These are phyloP conservation scores for Holothuria leucospilota DNA, from an alignment of 53 echinoderm and acorn worm genomes.

Conservation along the genomic window DNA sequence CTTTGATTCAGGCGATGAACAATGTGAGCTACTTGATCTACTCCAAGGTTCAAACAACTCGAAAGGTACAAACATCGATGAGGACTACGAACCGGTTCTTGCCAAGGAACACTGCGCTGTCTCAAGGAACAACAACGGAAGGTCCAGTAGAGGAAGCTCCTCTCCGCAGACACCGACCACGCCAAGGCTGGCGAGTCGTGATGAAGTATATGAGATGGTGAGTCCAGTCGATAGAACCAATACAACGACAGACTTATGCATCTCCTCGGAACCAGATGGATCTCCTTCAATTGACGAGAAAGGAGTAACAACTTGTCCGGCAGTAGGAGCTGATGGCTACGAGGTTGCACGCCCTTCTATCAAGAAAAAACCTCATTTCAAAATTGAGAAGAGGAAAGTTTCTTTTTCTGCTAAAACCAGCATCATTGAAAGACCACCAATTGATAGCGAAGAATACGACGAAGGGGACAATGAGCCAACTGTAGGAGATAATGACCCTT, in stretches of 20 bases:
- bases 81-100: neutral
- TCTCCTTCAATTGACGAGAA: no score
- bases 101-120: neutral
- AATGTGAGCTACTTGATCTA: conserved; percentile 34
- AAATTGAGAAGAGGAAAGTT: conserved; percentile 25
- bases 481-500: neutral
- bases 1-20: conserved; percentile 20
- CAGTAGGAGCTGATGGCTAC: no score
- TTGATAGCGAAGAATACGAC: conserved; percentile 14
- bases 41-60: conserved; percentile 2
- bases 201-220: conserved; percentile 25
- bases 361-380: conserved; percentile 32
- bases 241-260: no score
- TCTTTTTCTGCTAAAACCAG: conserved; percentile 36
- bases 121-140: conserved; percentile 31
- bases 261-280: no score
- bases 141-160: neutral
- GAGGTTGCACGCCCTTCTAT: neutral
- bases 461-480: neutral
- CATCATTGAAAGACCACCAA: conserved; percentile 17
- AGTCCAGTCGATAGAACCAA: conserved; percentile 2
- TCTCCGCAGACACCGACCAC: conserved; percentile 1
- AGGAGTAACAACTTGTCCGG: no score
- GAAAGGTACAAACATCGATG: neutral
- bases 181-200: neutral